Evolutionary conservation across 2,797 vertebrate species (phyloP).

Genomic region (Perodicticus potto): DNA sequence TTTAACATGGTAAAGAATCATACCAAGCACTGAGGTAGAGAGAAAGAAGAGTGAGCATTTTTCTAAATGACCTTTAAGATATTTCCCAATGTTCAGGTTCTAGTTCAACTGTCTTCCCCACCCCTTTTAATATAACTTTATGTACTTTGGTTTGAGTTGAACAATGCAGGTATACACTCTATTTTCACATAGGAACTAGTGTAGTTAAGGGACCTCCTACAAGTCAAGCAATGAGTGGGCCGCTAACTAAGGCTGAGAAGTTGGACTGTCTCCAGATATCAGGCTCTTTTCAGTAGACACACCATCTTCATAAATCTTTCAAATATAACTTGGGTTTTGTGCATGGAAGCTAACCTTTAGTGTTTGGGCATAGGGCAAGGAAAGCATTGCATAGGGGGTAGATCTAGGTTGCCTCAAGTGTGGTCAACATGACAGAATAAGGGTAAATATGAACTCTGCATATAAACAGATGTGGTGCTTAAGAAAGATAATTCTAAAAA

Average conservation of each 20-base stretch:
- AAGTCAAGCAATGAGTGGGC: not conserved
- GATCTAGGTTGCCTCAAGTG: not conserved
- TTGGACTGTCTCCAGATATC: not conserved
- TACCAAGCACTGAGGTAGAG: not conserved
- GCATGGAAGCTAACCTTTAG: constrained; percentile 45
- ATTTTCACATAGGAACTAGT: not conserved
- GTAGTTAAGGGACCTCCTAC: not conserved
- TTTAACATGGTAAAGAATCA: not conserved
- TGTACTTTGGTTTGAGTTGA: not conserved
- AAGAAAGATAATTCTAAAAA: constrained; percentile 14
- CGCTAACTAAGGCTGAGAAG: not conserved
- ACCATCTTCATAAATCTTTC: not conserved
- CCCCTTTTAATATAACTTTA: not conserved
- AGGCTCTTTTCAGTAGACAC: constrained; percentile 20
- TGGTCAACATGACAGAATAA: not conserved
- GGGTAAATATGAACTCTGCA: not conserved
- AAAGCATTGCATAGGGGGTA: not conserved
- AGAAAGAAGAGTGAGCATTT: not conserved
- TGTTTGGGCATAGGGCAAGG: not conserved
- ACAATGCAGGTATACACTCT: not conserved
- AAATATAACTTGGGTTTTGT: constrained; percentile 23
- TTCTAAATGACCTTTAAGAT: not conserved
- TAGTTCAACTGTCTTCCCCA: not conserved
- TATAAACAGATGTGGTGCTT: not conserved
- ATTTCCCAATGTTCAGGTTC: not conserved